These are phyloP conservation scores for Actinostola sp. DNA, from an alignment of 92 coral and sea anemone species.

Conservation along the genomic window DNA sequence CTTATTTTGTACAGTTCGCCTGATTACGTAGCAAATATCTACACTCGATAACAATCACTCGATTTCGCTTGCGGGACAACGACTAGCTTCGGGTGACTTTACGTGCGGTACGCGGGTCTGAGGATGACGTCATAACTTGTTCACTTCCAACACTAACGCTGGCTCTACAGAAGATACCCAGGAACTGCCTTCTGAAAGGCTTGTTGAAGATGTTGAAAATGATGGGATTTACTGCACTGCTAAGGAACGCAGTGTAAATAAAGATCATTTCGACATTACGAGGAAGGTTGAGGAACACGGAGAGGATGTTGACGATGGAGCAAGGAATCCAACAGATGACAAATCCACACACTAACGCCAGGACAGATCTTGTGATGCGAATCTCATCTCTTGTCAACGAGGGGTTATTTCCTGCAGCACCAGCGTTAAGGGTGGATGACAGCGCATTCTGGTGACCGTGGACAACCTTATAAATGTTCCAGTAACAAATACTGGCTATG, in stretches of 20 bases:
- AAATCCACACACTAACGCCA: conserved; percentile 44
- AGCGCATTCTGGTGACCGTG: conserved; percentile 19
- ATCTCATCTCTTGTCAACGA: conserved; percentile 15
- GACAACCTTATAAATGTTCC: conserved; percentile 19
- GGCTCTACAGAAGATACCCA: background rate
- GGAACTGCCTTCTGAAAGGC: conserved; percentile 38
- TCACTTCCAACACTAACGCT: background rate
- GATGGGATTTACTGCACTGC: conserved; percentile 37
- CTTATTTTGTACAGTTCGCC: no score
- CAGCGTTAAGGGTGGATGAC: conserved; percentile 2
- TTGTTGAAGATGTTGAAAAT: conserved; percentile 34
- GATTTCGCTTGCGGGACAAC: no score
- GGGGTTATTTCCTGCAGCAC: background rate
- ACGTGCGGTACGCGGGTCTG: no score
- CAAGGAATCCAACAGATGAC: conserved; percentile 42
- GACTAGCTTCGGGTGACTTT: background rate
- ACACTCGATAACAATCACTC: no score
- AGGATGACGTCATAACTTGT: background rate
- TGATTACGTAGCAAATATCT: no score
- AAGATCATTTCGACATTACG: conserved; percentile 26
- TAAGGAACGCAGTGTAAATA: conserved; percentile 10
- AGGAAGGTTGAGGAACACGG: conserved; percentile 4
- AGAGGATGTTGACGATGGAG: background rate
- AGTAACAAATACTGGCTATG: conserved; percentile 11
- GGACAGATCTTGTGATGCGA: conserved; percentile 25